phyloP scores from a whole-genome alignment of 2,797 vertebrate species.

The Pantherophis alleghaniensis region DNA sequence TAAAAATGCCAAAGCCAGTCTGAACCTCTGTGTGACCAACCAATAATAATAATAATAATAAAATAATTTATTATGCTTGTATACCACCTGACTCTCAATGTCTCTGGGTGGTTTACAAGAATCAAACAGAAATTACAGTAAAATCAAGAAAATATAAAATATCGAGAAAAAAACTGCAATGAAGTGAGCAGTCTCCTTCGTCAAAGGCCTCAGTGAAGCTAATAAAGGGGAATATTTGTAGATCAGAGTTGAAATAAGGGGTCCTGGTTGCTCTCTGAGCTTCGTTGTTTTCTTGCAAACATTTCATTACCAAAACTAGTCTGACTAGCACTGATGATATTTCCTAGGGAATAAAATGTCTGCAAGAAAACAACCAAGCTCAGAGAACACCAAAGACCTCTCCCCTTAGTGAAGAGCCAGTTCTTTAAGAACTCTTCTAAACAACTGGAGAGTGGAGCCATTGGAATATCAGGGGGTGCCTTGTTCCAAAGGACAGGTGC shows the following conservation, averaged over 20 bases:
- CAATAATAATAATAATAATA: background rate
- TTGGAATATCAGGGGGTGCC: background rate
- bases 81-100: background rate
- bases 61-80: background rate
- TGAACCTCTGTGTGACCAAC: background rate
- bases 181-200: background rate
- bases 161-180: background rate
- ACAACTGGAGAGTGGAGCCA: background rate
- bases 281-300: background rate
- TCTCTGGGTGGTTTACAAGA: background rate
- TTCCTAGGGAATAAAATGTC: background rate
- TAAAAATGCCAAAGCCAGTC: background rate
- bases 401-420: background rate
- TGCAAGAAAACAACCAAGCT: background rate
- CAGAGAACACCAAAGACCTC: background rate
- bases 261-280: background rate
- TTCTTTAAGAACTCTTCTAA: background rate
- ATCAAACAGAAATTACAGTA: background rate
- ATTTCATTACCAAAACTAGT: background rate
- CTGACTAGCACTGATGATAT: background rate
- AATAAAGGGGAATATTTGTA: background rate
- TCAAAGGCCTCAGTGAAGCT: background rate
- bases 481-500: background rate
- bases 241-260: background rate
- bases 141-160: background rate